Evolutionary conservation across 2,113 vertebrate genomes (phyloP), one percentile per base, ranked within the genome.

Genomic region (Megaptera novaeangliae): DNA sequence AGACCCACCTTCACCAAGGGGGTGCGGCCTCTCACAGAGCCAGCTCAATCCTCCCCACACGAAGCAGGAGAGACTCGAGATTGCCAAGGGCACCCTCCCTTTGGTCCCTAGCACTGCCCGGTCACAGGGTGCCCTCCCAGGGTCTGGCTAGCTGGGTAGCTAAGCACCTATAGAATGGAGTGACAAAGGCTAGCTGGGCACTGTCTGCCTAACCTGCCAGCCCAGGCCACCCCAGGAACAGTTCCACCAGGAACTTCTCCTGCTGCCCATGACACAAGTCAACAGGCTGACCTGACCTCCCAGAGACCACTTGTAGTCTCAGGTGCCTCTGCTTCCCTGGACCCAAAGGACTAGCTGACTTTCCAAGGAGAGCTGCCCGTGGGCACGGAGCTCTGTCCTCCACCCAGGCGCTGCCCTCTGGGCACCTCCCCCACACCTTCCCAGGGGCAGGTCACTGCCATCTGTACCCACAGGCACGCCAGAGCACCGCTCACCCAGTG

Each of bases 331-430:
- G 68, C 29, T 64, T 4, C 36, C 68, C 86, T 88, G 46, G 41
- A 96, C 95, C 90, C 6, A 63, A 23, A 72, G 85, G n/a, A 41
- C 15, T 15, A 41, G 59, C 41, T 78, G 55, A 18, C 25, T 49
- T 27, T 69, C 44, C 41, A n/a, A 96, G 93, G 92, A 77, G 94
- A 59, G 75, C 88, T 68, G 57, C 23, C 69, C 25, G 8, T 94
- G 87, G 92, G 96, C 5, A 29, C 5, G 64, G 90, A 25, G 94
- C 31, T 66, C 72, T 98, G 98, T 97, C 98, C 96, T 97, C 97
- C 98, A 68, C 82, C 96, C 88, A 88, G 77, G 9, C 13, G 6
- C 68, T 41, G 0, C 0, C 27, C 49, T 61, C 13, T 39, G n/a
- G 6, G 77, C 21, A 41, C 78, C 14, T 59, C 8, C 29, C 3